phyloP scores from a whole-genome alignment of 2,797 vertebrate species.

The Hypotaenidia philippensis region DNA sequence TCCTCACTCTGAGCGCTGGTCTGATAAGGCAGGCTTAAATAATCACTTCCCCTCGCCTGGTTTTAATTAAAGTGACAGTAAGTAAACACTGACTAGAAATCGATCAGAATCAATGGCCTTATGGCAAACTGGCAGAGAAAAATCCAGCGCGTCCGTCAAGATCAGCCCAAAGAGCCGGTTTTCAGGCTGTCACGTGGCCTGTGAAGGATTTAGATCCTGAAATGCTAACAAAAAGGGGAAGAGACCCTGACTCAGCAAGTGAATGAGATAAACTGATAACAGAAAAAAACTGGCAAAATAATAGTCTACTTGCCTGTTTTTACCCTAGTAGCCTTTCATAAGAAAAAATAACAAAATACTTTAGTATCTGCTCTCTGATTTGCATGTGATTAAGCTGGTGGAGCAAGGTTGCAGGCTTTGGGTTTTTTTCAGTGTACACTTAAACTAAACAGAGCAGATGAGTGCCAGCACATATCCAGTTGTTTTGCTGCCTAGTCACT shows the following conservation, averaged over 20 bases:
- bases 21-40: conserved; percentile 58
- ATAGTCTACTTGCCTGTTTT: not conserved
- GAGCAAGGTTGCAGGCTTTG: not conserved
- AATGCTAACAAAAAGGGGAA: not conserved
- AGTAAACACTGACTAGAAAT: conserved; percentile 48
- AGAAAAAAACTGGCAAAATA: not conserved
- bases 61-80: conserved; percentile 60
- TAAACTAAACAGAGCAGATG: not conserved
- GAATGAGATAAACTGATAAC: not conserved
- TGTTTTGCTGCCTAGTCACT: not conserved
- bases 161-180: not conserved
- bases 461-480: accelerated
- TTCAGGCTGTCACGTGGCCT: accelerated
- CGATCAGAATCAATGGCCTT: conserved; percentile 37
- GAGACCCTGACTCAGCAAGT: not conserved
- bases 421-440: not conserved
- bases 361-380: not conserved
- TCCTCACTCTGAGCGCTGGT: not conserved
- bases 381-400: not conserved
- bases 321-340: not conserved
- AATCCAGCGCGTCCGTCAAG: not conserved
- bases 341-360: not conserved
- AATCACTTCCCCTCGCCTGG: conserved; percentile 29
- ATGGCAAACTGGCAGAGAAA: not conserved
- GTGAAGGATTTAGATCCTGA: not conserved